Base-by-base conservation (phyloP, 2,888 invertebrate genomes). In the Ectropis crepuscularia region DNA sequence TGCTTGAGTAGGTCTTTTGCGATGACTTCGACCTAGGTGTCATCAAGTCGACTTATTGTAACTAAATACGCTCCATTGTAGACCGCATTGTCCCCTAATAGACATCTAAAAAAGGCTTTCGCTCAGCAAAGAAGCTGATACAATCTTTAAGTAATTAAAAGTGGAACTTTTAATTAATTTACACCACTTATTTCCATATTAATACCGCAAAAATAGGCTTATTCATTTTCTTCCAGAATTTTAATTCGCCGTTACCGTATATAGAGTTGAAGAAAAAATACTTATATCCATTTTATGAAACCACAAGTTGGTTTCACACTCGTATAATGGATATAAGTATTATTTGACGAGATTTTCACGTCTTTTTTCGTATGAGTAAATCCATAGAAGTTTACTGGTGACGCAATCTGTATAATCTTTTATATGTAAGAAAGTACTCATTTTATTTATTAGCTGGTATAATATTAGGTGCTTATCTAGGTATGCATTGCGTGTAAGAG, bases 221-320 rank as follows among this genome's bases (percentile, higher is more conserved):
- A 28, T 43, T 48, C 37, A 48, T 57, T 57, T 53, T 43, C 43
- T 63, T 28, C 41, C 36, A 11, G 11, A 60, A 55, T 60, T 55
- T 63, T 54, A 49, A 53, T 57, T 49, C 41, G 7, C 42, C 50
- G 42, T 37, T 42, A 11, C 63, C 54, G 42, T 60, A 64, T 55
- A 64, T 64, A 60, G 55, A 47, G 50, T 51, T n/a, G 45, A 42
- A 55, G 39, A 60, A 16, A 12, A 47, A 51, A 57, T 43, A 51
- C 48, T 64, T 60, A 64, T 64, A 64, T 54, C 63, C 48, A 46
- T 60, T 57, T 49, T 53, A 51, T 60, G 54, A 64, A 60, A 37
- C 53, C 43, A n/a, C n/a, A 57, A 43, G 58, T 59, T 46, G 16
- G n/a, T n/a, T n/a, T n/a, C n/a, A n/a, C n/a, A n/a, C n/a, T n/a